Conservation (phyloP, 1,140 invertebrate genomes). For the Thereuonema tuberculata region DNA sequence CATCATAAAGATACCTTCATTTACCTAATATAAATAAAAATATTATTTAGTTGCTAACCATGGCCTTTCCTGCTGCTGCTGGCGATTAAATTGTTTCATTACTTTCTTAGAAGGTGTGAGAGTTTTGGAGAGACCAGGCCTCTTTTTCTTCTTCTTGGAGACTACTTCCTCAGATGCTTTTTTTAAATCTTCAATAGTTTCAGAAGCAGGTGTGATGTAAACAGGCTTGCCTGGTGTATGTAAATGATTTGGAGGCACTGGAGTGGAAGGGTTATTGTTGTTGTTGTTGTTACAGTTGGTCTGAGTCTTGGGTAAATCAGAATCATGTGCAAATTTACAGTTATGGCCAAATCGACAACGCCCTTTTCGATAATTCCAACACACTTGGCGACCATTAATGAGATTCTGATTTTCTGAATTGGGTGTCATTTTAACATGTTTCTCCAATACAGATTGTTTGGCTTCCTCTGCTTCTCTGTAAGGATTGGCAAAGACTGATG, state of each 20-base stretch:
- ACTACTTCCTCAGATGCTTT: slow-evolving; percentile 25
- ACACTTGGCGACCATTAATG: slow-evolving; percentile 78
- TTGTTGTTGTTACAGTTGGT: background rate
- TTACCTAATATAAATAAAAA: no score
- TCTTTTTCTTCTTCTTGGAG: slow-evolving; percentile 45
- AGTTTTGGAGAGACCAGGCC: slow-evolving; percentile 59
- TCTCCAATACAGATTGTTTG: slow-evolving; percentile 72
- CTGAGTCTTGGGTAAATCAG: slow-evolving; percentile 43
- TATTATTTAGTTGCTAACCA: slow-evolving; percentile 20
- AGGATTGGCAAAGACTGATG: slow-evolving; percentile 74
- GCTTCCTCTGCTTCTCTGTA: slow-evolving; percentile 77
- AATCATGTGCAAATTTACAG: slow-evolving; percentile 83
- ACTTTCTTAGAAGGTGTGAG: slow-evolving; percentile 71
- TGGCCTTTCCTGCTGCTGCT: slow-evolving; percentile 38
- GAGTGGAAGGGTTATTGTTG: background rate
- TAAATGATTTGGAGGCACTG: background rate
- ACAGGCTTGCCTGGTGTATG: slow-evolving; percentile 36
- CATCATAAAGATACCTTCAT: no score
- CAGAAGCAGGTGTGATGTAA: slow-evolving; percentile 37
- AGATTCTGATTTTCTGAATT: slow-evolving; percentile 52
- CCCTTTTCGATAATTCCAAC: slow-evolving; percentile 85
- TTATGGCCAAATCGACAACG: slow-evolving; percentile 79
- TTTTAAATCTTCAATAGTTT: slow-evolving; percentile 14
- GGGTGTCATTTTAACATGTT: slow-evolving; percentile 83
- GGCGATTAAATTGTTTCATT: slow-evolving; percentile 55